Evolutionary conservation across 2,113 vertebrate species (phyloP), one percentile per base, ranked within the genome.

Genomic region (Oceanodroma tethys): DNA sequence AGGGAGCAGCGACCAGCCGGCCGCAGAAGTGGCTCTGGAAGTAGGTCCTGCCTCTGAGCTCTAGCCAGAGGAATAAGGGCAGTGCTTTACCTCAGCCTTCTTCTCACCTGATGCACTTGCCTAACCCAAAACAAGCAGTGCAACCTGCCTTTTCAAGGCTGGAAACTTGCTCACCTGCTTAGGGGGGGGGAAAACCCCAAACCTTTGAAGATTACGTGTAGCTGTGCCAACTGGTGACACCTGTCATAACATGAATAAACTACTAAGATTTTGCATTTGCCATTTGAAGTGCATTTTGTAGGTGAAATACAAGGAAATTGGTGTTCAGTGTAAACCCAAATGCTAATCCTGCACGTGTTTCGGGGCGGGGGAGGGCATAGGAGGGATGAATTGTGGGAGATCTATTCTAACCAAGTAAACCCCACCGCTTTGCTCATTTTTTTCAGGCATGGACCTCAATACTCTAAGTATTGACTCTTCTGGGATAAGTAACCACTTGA

Each of bases 111-210:
- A 30, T 80, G 73, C 76, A 58, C 88, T 95, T 88, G 56, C 86
- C 40, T 87, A 91, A 87, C 52, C 43, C 43, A 52, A 89, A 92
- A 48, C 40, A 81, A 79, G 70, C 59, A 86, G 47, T 48, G 84
- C 38, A 53, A 86, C 72, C 68, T 88, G 60, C 42, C 76, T 91
- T 81, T 79, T 90, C 91, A 67, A 81, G 72, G 53, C 60, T 95
- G 68, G 52, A 91, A 94, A 86, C 34, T 68, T 75, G 42, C 76
- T 97, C 91, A 97, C 86, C 94, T 92, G 76, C 86, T 94, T 74
- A 20, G 7, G 3, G 43, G 9, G 19, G 13, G 25, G 8, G 36
- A 52, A 8, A 11, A 47, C 13, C 16, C 10, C 32, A 86, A 81
- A 52, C 17, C 66, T 93, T 81, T 90, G 96, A 94, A 83, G 83